Conservation (phyloP, 2,888 invertebrate genomes). For the Erynnis tages region DNA sequence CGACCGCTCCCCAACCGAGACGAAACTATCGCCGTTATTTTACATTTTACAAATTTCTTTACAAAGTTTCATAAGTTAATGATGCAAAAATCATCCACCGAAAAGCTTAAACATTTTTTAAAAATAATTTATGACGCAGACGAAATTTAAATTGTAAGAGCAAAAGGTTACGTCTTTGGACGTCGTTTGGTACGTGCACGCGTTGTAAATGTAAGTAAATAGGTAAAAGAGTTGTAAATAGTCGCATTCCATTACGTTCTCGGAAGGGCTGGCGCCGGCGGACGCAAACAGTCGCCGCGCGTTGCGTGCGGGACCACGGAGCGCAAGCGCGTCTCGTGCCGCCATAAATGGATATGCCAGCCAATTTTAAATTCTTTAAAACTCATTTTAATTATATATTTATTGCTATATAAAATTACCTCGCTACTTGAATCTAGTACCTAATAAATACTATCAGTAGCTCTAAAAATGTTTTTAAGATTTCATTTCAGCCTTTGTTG, state of each 20-base stretch:
- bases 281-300: slow-evolving; percentile 31
- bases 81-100: too few species aligned
- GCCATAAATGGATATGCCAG: slow-evolving; percentile 24
- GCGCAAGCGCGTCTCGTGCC: slow-evolving; percentile 30
- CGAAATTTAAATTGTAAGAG: slow-evolving; percentile 49
- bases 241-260: slow-evolving; percentile 73
- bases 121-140: too few species aligned
- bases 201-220: slow-evolving; percentile 70
- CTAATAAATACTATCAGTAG: too few species aligned
- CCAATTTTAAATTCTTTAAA: not conserved
- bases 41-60: too few species aligned
- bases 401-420: not conserved
- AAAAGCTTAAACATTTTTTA: too few species aligned
- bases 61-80: too few species aligned
- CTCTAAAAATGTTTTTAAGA: too few species aligned
- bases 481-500: too few species aligned
- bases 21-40: slow-evolving; percentile 31
- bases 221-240: slow-evolving; percentile 78
- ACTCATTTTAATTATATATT: not conserved
- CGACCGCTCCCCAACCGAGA: slow-evolving; percentile 16
- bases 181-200: slow-evolving; percentile 59
- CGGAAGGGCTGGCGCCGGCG: slow-evolving; percentile 63
- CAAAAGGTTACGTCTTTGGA: slow-evolving; percentile 53
- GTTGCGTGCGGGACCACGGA: slow-evolving; percentile 28
- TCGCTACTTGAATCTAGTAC: too few species aligned